These are phyloP conservation scores for Homarus americanus DNA, from an alignment of 1,140 invertebrate genomes.

Conservation along the genomic window DNA sequence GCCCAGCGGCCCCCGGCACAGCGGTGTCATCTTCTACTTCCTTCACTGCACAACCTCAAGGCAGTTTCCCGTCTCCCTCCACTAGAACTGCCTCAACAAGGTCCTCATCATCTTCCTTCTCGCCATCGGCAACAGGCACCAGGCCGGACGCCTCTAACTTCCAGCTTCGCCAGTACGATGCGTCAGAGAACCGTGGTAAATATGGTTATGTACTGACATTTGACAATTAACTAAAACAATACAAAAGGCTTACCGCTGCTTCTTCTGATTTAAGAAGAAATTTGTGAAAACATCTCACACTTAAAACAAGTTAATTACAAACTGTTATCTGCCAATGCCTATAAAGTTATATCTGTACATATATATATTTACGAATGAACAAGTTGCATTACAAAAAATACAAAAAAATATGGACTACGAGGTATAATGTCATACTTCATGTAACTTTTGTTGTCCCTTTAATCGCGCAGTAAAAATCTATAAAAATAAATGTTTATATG, in stretches of 20 bases:
- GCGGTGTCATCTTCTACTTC: background rate
- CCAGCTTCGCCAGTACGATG: slow-evolving; percentile 43
- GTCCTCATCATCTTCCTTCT: background rate
- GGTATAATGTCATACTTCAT: background rate
- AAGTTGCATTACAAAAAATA: background rate
- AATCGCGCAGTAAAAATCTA: background rate
- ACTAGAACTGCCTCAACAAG: background rate
- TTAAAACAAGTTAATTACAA: too few relatives aligned
- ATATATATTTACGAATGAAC: background rate
- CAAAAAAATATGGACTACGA: background rate
- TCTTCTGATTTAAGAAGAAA: too few relatives aligned
- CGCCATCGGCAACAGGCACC: background rate
- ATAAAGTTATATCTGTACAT: background rate
- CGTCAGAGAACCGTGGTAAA: slow-evolving; percentile 22
- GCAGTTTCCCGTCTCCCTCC: background rate
- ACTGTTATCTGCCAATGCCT: background rate
- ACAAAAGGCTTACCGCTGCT: background rate
- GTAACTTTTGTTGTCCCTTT: background rate
- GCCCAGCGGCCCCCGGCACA: background rate
- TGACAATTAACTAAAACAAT: slow-evolving; percentile 30
- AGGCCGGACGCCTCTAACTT: background rate
- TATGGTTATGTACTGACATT: slow-evolving; percentile 52
- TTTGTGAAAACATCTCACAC: too few relatives aligned
- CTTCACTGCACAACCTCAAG: background rate
- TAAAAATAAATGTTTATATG: too few relatives aligned